phyloP scores from a whole-genome alignment of 2,797 vertebrate species.

The Neosalanx taihuensis region DNA sequence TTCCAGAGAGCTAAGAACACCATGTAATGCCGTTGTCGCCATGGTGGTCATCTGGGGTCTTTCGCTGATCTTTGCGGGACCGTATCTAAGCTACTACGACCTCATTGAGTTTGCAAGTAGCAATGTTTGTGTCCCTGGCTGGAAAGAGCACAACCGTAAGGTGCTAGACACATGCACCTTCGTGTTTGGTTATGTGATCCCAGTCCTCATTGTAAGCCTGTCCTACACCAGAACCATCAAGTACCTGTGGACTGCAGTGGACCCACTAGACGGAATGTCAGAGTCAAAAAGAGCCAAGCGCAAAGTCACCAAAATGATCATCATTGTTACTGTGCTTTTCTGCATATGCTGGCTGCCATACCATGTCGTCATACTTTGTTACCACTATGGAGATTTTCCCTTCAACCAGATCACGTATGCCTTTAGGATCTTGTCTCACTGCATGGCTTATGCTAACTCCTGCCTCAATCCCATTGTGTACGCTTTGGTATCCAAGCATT shows the following conservation, averaged over 20 bases:
- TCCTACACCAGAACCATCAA: slow-evolving; percentile 89
- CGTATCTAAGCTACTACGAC: slow-evolving; percentile 86
- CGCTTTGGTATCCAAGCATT: slow-evolving; percentile 86
- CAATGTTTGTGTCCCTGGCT: slow-evolving; percentile 84
- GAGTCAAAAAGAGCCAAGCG: slow-evolving; percentile 86
- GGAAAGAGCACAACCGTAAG: slow-evolving; percentile 81
- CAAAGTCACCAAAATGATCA: slow-evolving; percentile 91
- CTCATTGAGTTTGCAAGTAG: slow-evolving; percentile 81
- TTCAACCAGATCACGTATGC: slow-evolving; percentile 87
- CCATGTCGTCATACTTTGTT: slow-evolving; percentile 83
- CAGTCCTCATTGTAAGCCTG: slow-evolving; percentile 82
- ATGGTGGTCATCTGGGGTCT: slow-evolving; percentile 88
- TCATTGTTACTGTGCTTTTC: slow-evolving; percentile 87
- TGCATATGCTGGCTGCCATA: slow-evolving; percentile 90
- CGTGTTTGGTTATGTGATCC: slow-evolving; percentile 81
- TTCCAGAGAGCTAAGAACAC: slow-evolving; percentile 81
- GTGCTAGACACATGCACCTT: slow-evolving; percentile 87
- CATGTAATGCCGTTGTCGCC: slow-evolving; percentile 78
- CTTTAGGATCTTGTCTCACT: slow-evolving; percentile 85
- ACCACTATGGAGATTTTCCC: slow-evolving; percentile 86
- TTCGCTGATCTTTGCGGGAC: slow-evolving; percentile 81
- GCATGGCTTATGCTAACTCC: slow-evolving; percentile 91
- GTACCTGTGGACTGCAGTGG: slow-evolving; percentile 86
- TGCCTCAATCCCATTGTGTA: slow-evolving; percentile 91
- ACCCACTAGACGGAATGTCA: slow-evolving; percentile 82